These are phyloP conservation scores for Pyrrhia umbra DNA, from an alignment of 2,888 invertebrate genomes.

Conservation along the genomic window DNA sequence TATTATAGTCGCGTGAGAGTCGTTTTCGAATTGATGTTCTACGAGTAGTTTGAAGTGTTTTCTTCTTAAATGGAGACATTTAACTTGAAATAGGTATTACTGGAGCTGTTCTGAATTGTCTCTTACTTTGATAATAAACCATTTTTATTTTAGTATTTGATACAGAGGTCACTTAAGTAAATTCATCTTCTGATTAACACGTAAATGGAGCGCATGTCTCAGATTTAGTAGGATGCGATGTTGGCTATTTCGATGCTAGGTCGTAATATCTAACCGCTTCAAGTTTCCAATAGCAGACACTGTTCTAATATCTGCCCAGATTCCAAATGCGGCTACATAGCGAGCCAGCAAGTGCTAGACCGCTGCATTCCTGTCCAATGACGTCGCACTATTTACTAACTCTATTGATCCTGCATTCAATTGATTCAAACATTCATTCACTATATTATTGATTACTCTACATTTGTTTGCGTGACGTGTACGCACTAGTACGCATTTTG, in stretches of 20 bases:
- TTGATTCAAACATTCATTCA: conserved; percentile 71
- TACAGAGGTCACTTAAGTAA: not conserved
- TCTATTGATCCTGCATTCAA: conserved; percentile 71
- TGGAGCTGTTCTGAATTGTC: not conserved
- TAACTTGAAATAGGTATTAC: not conserved
- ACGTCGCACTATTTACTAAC: conserved; percentile 72
- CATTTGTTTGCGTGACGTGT: conserved; percentile 67
- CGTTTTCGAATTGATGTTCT: conserved; percentile 4
- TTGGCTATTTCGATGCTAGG: conserved; percentile 29
- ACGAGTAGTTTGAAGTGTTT: conserved; percentile 15
- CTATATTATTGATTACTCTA: conserved; percentile 70
- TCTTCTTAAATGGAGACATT: conserved; percentile 9
- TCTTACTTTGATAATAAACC: not conserved
- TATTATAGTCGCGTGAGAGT: conserved; percentile 34
- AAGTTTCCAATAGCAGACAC: conserved; percentile 38
- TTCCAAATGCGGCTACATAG: conserved; percentile 53
- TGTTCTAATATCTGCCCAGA: conserved; percentile 47
- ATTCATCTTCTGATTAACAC: not conserved
- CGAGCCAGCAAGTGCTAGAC: conserved; percentile 59
- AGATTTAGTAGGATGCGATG: conserved; percentile 11
- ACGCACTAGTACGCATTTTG: conserved; percentile 69
- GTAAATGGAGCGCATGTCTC: not conserved
- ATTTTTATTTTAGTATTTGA: not conserved
- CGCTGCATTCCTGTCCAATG: conserved; percentile 70
- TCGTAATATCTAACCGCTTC: conserved; percentile 32